phyloP scores from a whole-genome alignment of 2,888 invertebrate species.

The Macroteleia sp. region DNA sequence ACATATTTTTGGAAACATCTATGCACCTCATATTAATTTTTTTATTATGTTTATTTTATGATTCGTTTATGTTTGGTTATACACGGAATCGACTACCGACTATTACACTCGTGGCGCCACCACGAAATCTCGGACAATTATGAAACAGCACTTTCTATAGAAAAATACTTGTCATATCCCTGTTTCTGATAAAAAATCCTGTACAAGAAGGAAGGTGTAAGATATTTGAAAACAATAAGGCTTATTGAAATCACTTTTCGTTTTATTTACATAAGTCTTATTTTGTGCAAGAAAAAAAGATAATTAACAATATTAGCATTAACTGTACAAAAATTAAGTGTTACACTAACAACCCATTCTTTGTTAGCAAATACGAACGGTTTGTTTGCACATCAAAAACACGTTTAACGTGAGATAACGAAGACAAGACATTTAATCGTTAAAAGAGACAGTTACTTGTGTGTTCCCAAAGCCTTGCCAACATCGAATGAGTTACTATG shows the following conservation, averaged over 20 bases:
- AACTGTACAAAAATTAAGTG: slow-evolving; percentile 72
- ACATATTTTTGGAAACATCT: no score
- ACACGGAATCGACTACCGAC: no score
- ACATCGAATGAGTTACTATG: slow-evolving; percentile 49
- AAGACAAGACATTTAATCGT: slow-evolving; percentile 9
- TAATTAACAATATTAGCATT: slow-evolving; percentile 66
- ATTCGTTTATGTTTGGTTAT: no score
- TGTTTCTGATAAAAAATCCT: no score
- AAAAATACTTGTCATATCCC: no score
- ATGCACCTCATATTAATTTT: no score
- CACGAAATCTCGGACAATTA: no score
- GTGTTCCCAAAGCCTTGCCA: slow-evolving; percentile 36
- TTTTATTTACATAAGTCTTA: slow-evolving; percentile 79
- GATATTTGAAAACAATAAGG: no score
- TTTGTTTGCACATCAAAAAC: slow-evolving; percentile 27
- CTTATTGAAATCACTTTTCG: slow-evolving; percentile 69
- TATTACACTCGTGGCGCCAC: no score
- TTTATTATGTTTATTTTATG: no score
- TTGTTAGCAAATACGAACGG: slow-evolving; percentile 53
- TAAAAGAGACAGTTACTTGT: slow-evolving; percentile 4
- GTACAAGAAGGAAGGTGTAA: no score
- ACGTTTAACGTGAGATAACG: slow-evolving; percentile 5
- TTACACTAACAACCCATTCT: slow-evolving; percentile 63
- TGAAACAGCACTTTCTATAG: no score
- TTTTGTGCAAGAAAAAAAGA: slow-evolving; percentile 73